phyloP scores from a whole-genome alignment of 2,113 vertebrate genomes.

The Alectura lathami region DNA sequence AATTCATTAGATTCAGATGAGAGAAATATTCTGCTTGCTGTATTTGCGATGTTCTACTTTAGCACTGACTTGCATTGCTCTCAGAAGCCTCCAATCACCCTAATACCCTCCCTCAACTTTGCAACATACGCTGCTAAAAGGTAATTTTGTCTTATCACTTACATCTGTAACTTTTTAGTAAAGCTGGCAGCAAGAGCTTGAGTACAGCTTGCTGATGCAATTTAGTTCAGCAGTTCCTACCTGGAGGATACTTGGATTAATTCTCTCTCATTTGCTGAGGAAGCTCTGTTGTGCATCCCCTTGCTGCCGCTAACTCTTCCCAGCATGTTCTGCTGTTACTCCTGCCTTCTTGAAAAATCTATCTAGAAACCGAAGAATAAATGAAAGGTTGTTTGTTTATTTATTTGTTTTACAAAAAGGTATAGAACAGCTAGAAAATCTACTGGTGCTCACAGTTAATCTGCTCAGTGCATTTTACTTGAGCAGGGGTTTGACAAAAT shows the following conservation, averaged over 20 bases:
- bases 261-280: neutral
- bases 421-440: neutral
- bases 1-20: conserved; percentile 34
- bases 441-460: neutral
- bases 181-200: neutral
- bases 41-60: conserved; percentile 2
- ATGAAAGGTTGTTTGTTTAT: neutral
- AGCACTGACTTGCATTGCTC: neutral
- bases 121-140: conserved; percentile 31
- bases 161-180: neutral
- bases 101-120: conserved; percentile 7
- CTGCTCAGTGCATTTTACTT: neutral
- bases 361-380: neutral
- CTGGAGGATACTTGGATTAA: neutral
- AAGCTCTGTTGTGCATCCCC: neutral
- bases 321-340: neutral
- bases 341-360: neutral
- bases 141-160: conserved; percentile 19
- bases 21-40: neutral
- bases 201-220: neutral
- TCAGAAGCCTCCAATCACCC: conserved; percentile 14
- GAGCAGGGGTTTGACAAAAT: neutral
- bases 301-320: neutral
- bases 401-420: neutral
- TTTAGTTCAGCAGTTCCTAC: neutral